Conservation (phyloP, 1,140 invertebrate species). For the Drosophila nigrodunni region DNA sequence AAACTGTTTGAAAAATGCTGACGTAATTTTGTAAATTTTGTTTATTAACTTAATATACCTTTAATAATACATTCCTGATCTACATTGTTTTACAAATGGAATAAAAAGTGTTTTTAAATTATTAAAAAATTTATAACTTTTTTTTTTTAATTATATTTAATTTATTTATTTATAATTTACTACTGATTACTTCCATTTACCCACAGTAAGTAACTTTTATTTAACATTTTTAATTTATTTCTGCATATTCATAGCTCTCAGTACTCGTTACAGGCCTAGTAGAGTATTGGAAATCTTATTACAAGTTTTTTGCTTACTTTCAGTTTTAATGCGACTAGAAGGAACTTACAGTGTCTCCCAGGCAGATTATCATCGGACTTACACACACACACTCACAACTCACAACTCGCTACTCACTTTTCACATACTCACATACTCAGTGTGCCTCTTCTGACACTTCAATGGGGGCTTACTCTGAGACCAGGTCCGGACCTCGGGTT, state of each 20-base stretch:
- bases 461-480: slow-evolving; percentile 61
- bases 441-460: slow-evolving; percentile 73
- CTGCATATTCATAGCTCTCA: not conserved
- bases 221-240: too few relatives aligned
- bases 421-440: slow-evolving; percentile 14
- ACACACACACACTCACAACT: slow-evolving; percentile 1
- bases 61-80: too few relatives aligned
- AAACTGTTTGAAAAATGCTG: too few relatives aligned
- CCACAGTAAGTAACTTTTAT: too few relatives aligned
- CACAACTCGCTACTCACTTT: not conserved
- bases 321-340: slow-evolving; percentile 31
- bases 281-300: slow-evolving; percentile 21
- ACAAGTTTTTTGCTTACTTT: slow-evolving; percentile 44
- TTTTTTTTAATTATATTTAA: too few relatives aligned
- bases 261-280: not conserved
- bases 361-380: slow-evolving; percentile 58
- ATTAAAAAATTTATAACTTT: too few relatives aligned
- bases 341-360: slow-evolving; percentile 31
- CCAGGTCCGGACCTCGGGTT: not conserved
- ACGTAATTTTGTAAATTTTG: too few relatives aligned
- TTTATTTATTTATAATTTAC: too few relatives aligned
- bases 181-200: too few relatives aligned
- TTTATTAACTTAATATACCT: too few relatives aligned
- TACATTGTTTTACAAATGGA: too few relatives aligned
- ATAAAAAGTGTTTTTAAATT: too few relatives aligned